Evolutionary conservation across 2,113 vertebrate genomes (phyloP), one percentile per base, ranked within the genome.

Genomic region (Hucho hucho): DNA sequence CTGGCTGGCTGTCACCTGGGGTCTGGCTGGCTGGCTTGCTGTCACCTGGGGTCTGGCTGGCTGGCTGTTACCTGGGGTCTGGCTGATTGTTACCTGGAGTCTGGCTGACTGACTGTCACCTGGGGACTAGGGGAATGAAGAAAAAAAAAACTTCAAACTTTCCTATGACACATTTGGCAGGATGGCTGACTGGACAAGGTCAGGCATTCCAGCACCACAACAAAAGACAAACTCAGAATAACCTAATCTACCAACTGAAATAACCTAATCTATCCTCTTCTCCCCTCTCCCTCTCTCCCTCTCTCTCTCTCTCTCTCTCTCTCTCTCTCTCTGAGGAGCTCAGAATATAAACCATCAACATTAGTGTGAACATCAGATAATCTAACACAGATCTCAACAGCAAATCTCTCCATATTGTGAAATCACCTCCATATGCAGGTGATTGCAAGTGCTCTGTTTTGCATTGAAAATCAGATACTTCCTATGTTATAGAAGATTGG

Each of bases 201-300:
- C 67, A 70, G 59, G 73, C 63, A 71, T 67, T 69, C 66, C 80
- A 77, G 66, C 69, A 14, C 24, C 49, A 59, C 70, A 80, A 83
- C 77, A 81, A 82, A 81, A 75, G 32, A 32, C 14, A 63, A 73
- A 75, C 73, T 65, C 69, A 11, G 64, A 73, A 70, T 84, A 76
- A 75, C 71, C 58, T 83, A 80, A 83, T 87, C 80, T 71, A 22
- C 72, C 59, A 22, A 75, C 37, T 69, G 25, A 29, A 49, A n/a
- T n/a, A n/a, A n/a, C n/a, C n/a, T n/a, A n/a, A n/a, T n/a, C n/a
- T n/a, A n/a, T n/a, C n/a, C n/a, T n/a, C n/a, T n/a, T n/a, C n/a
- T n/a, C n/a, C n/a, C n/a, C n/a, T 5, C 28, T 29, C 28, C 1
- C 4, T 5, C 28, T 4, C 4, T 29, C 4, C 4, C 4, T 65